Evolutionary conservation across 2,113 vertebrate genomes (phyloP).

Genomic region (Lophotis ruficrista): DNA sequence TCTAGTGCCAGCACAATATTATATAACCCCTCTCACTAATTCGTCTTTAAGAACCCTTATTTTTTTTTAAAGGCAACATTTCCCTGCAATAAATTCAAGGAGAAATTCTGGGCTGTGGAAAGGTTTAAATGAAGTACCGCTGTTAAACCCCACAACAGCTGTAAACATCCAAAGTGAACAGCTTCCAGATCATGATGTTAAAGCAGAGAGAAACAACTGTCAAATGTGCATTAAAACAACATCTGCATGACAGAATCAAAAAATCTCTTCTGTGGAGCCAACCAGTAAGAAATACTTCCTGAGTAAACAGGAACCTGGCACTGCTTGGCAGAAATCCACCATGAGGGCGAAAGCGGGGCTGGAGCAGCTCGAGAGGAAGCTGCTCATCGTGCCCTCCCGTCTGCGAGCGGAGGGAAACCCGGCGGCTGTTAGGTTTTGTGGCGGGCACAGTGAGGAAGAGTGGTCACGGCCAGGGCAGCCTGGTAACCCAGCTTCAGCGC

Average conservation of each 20-base stretch:
- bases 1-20: neutral
- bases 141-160: neutral
- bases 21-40: slow-evolving; percentile 10
- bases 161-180: slow-evolving; percentile 27
- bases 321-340: neutral
- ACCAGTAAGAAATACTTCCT: neutral
- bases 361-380: neutral
- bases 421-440: neutral
- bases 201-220: slow-evolving; percentile 5
- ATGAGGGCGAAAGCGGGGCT: neutral
- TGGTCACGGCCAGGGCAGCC: neutral
- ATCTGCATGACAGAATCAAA: neutral
- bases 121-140: neutral
- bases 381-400: neutral
- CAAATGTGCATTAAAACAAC: neutral
- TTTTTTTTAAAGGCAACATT: neutral
- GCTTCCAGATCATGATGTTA: neutral
- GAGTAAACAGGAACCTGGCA: neutral
- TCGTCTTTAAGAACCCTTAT: neutral
- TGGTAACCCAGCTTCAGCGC: neutral
- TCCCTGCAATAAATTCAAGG: neutral
- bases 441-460: rapidly evolving
- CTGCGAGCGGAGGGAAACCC: neutral
- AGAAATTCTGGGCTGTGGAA: neutral
- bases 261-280: neutral